A percentile compares a stretch with the other conserved stretches of the same genome.
Evolutionary conservation across 2,888 invertebrate genomes (phyloP).

Genomic region (Zootermopsis nevadensis): DNA sequence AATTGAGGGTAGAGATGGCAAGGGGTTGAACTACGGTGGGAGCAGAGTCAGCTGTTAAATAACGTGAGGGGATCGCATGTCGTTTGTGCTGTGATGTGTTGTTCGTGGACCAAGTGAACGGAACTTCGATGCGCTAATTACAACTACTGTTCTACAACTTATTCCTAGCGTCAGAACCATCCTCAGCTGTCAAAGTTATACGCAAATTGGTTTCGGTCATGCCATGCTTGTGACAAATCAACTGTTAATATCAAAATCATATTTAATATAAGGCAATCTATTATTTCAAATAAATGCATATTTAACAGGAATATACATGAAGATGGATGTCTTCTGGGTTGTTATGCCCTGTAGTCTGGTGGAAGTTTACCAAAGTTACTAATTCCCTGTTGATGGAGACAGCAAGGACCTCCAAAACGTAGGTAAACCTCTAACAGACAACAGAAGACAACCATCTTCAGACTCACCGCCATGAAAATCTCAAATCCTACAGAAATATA

Average conservation of each 20-base stretch:
- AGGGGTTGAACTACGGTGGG: slow-evolving; percentile 29
- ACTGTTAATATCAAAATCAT: not conserved
- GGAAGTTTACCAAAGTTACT: too few relatives aligned
- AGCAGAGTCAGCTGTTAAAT: slow-evolving; percentile 21
- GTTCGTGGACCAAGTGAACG: not conserved
- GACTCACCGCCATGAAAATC: too few relatives aligned
- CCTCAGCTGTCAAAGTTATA: not conserved
- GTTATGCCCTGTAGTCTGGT: too few relatives aligned
- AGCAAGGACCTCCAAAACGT: too few relatives aligned
- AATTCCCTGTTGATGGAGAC: too few relatives aligned
- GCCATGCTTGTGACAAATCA: not conserved
- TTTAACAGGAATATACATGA: too few relatives aligned
- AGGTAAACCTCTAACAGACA: too few relatives aligned
- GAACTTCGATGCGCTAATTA: not conserved
- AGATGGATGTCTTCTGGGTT: too few relatives aligned
- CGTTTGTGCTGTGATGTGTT: slow-evolving; percentile 1
- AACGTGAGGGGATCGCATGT: slow-evolving; percentile 29
- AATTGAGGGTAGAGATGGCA: not conserved
- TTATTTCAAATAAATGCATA: too few relatives aligned
- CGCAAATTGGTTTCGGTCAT: not conserved
- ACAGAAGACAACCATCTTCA: too few relatives aligned
- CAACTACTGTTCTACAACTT: not conserved
- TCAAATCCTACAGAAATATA: too few relatives aligned
- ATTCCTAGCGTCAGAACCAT: not conserved
- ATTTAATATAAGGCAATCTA: too few relatives aligned